Conservation (phyloP, 2,888 invertebrate species). For the Macaria liturata region DNA sequence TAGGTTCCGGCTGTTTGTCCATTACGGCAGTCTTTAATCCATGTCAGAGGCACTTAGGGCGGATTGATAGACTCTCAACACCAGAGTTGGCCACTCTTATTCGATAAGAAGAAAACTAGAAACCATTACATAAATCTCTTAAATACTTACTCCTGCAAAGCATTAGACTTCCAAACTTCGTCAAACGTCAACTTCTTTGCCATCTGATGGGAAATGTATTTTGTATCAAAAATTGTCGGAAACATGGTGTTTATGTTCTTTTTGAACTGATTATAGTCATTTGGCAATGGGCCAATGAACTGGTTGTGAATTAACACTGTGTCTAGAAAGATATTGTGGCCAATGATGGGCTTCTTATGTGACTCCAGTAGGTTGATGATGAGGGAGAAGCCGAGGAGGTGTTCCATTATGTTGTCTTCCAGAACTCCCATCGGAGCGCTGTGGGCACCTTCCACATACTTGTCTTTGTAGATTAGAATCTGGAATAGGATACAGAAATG, state of each 20-base stretch:
- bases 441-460: slow-evolving; percentile 64
- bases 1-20: no score
- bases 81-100: no score
- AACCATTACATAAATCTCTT: no score
- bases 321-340: slow-evolving; percentile 90
- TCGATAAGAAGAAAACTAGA: no score
- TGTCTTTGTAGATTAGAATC: slow-evolving; percentile 70
- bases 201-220: slow-evolving; percentile 85
- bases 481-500: slow-evolving; percentile 45
- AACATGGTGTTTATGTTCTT: slow-evolving; percentile 83
- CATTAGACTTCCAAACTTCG: slow-evolving; percentile 79
- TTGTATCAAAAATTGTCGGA: slow-evolving; percentile 89
- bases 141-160: slow-evolving; percentile 73
- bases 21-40: no score
- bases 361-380: slow-evolving; percentile 84
- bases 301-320: slow-evolving; percentile 87
- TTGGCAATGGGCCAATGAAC: slow-evolving; percentile 87
- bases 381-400: slow-evolving; percentile 86
- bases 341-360: slow-evolving; percentile 87
- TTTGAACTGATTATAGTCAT: slow-evolving; percentile 86
- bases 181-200: slow-evolving; percentile 61
- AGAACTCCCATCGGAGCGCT: slow-evolving; percentile 62
- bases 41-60: no score
- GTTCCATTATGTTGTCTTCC: slow-evolving; percentile 75
- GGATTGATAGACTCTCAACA: no score